A percentile compares a stretch with the other conserved stretches of the same genome.
phyloP scores from a whole-genome alignment of 2,888 invertebrate species.

The Minunthozetes semirufus region DNA sequence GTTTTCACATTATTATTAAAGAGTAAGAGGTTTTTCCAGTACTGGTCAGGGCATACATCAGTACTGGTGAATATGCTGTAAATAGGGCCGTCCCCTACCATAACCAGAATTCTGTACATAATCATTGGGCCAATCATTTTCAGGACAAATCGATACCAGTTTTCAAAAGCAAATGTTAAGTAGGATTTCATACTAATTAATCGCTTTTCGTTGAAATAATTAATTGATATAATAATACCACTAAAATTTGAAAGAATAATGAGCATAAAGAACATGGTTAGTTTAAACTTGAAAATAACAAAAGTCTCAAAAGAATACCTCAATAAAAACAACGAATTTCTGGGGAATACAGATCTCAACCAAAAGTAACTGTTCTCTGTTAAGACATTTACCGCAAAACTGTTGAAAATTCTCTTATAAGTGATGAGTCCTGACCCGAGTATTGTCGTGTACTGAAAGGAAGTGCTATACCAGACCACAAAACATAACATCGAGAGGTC shows the following conservation, averaged over 20 bases:
- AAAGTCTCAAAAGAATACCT: background rate
- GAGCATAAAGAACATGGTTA: too few species aligned
- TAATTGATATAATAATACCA: slow-evolving; percentile 20
- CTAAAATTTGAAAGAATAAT: slow-evolving; percentile 6
- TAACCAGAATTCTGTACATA: background rate
- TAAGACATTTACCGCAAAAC: background rate
- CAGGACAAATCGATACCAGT: slow-evolving; percentile 10
- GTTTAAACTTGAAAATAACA: background rate
- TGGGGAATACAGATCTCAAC: background rate
- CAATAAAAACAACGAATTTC: background rate
- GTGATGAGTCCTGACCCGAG: background rate
- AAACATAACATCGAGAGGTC: background rate
- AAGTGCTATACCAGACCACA: background rate
- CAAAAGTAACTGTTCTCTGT: background rate
- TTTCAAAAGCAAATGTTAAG: slow-evolving; percentile 8
- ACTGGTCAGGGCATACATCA: slow-evolving; percentile 5
- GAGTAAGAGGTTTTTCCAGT: slow-evolving; percentile 20
- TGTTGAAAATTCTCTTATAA: background rate
- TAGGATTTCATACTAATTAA: background rate
- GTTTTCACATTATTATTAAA: slow-evolving; percentile 10
- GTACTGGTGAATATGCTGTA: too few species aligned
- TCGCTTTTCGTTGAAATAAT: slow-evolving; percentile 10
- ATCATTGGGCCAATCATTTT: slow-evolving; percentile 26
- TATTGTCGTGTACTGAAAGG: background rate
- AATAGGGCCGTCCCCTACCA: slow-evolving; percentile 22